Evolutionary conservation across 2,888 invertebrate species (phyloP).

Genomic region (Ashinkailepas kermadecensis): DNA sequence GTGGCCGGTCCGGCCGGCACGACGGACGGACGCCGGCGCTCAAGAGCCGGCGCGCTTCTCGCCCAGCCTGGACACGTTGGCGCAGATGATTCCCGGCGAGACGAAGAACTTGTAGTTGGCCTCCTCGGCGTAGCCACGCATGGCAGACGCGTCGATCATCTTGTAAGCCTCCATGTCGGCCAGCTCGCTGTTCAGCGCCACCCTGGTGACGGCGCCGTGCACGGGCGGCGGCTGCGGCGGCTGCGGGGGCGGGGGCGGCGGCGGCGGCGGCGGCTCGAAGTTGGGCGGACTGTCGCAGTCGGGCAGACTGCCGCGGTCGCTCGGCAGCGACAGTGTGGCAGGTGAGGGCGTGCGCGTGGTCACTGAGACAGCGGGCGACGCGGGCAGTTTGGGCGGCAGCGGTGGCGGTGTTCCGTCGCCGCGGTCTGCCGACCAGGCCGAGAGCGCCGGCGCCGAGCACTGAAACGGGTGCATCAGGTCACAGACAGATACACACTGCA

Average conservation of each 20-base stretch:
- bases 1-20: no score
- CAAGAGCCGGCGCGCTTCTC: no score
- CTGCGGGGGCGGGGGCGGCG: neutral
- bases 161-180: no score
- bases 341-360: constrained; percentile 6
- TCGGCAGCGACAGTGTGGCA: neutral
- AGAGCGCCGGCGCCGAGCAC: neutral
- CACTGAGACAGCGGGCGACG: neutral
- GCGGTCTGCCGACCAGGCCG: neutral
- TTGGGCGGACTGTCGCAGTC: neutral
- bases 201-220: no score
- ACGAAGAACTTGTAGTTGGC: no score
- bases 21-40: no score
- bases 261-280: neutral
- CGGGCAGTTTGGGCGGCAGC: constrained; percentile 16
- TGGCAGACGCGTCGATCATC: no score
- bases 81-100: no score
- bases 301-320: neutral
- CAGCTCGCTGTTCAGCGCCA: no score
- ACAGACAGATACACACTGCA: no score
- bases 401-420: neutral
- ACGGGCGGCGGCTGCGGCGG: neutral
- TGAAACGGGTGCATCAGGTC: neutral
- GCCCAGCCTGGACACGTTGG: no score
- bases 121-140: no score